phyloP scores from a whole-genome alignment of 2,113 vertebrate species.

The Sciurus niger region DNA sequence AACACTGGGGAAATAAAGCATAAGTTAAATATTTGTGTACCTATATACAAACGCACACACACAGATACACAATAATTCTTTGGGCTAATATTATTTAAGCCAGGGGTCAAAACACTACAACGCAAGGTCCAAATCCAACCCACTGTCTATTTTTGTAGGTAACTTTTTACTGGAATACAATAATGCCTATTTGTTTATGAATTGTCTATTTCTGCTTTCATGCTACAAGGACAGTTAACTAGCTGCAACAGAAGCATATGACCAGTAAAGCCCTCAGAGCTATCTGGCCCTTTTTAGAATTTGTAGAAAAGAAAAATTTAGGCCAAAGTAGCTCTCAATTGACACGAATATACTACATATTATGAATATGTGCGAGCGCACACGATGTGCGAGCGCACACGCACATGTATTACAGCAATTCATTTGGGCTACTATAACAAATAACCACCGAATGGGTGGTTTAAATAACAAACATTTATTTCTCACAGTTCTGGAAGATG shows the following conservation, averaged over 20 bases:
- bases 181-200: background rate
- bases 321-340: background rate
- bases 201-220: background rate
- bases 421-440: background rate
- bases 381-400: no score
- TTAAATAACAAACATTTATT: background rate
- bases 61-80: background rate
- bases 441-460: background rate
- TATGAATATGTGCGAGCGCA: background rate
- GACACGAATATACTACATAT: background rate
- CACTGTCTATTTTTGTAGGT: background rate
- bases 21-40: background rate
- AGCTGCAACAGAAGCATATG: background rate
- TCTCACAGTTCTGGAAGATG: background rate
- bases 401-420: background rate
- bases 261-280: background rate
- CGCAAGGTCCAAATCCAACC: background rate
- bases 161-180: background rate
- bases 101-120: background rate
- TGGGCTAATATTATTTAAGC: background rate
- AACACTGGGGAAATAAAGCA: background rate
- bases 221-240: background rate
- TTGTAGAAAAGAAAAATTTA: background rate
- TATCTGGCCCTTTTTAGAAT: background rate
- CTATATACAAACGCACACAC: background rate